Conservation (phyloP, 2,888 invertebrate genomes). For the Balanococcus diminutus region DNA sequence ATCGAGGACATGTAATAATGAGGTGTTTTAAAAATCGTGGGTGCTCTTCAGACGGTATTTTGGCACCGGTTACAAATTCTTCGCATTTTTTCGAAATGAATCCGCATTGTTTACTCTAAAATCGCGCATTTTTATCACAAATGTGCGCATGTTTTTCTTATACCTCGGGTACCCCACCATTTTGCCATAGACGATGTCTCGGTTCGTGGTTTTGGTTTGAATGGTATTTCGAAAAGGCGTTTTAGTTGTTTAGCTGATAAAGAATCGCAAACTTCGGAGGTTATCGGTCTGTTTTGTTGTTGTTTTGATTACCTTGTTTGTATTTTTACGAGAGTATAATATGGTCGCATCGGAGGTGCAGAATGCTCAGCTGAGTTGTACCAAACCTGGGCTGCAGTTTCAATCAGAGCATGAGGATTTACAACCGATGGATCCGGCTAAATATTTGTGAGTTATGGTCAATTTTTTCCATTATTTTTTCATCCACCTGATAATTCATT, state of each 20-base stretch:
- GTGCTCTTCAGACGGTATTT: conserved; percentile 50
- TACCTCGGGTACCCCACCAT: not conserved
- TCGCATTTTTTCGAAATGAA: conserved; percentile 28
- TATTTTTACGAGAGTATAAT: not conserved
- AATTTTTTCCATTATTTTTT: not conserved
- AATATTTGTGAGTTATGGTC: conserved; percentile 29
- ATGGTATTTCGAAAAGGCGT: not conserved
- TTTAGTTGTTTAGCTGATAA: conserved; percentile 3
- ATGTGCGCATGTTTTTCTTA: conserved; percentile 23
- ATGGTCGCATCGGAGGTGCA: conserved; percentile 46
- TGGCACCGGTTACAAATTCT: not conserved
- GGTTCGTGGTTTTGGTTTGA: not conserved
- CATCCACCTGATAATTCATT: too few relatives aligned
- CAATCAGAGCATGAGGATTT: not conserved
- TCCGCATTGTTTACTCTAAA: conserved; percentile 48
- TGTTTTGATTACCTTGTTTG: not conserved
- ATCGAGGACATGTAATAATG: conserved; percentile 34
- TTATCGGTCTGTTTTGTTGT: conserved; percentile 20
- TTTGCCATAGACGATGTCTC: not conserved
- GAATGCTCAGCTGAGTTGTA: not conserved
- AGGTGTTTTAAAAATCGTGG: conserved; percentile 44
- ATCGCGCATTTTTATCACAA: conserved; percentile 4
- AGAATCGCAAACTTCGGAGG: not conserved
- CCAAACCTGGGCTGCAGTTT: not conserved
- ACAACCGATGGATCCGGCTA: conserved; percentile 26